Evolutionary conservation across 2,888 invertebrate species (phyloP).

Genomic region (Epinotia nisella): DNA sequence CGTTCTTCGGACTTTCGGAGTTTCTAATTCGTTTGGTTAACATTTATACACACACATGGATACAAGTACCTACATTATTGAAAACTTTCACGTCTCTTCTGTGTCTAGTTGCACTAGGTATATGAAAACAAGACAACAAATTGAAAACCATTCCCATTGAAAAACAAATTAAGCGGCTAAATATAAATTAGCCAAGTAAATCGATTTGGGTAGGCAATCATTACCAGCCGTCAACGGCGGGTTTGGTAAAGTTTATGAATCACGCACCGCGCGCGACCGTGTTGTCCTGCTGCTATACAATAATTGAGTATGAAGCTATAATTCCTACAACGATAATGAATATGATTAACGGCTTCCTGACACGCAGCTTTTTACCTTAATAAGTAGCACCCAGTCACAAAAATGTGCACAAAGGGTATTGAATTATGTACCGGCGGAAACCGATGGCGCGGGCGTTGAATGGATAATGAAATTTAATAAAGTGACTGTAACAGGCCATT

Average conservation of each 20-base stretch:
- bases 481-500: slow-evolving; percentile 31
- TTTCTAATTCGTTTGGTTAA: not conserved
- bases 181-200: slow-evolving; percentile 57
- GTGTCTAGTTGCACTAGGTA: not conserved
- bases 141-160: slow-evolving; percentile 20
- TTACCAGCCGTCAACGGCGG: slow-evolving; percentile 60
- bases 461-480: slow-evolving; percentile 52
- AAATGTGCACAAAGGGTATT: slow-evolving; percentile 68
- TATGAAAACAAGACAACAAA: not conserved
- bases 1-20: slow-evolving; percentile 4
- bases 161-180: slow-evolving; percentile 51
- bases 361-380: slow-evolving; percentile 79
- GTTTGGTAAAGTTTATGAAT: slow-evolving; percentile 66
- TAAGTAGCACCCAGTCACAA: slow-evolving; percentile 67
- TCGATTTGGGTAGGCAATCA: slow-evolving; percentile 60
- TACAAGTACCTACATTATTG: not conserved
- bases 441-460: slow-evolving; percentile 50
- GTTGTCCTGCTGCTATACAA: slow-evolving; percentile 62
- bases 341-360: slow-evolving; percentile 74
- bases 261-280: slow-evolving; percentile 63
- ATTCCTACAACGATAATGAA: slow-evolving; percentile 79
- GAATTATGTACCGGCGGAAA: slow-evolving; percentile 64
- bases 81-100: not conserved
- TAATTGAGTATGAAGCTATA: slow-evolving; percentile 76
- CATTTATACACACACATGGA: not conserved